phyloP scores from a whole-genome alignment of 2,888 invertebrate species.

The Glaucopsyche alexis region DNA sequence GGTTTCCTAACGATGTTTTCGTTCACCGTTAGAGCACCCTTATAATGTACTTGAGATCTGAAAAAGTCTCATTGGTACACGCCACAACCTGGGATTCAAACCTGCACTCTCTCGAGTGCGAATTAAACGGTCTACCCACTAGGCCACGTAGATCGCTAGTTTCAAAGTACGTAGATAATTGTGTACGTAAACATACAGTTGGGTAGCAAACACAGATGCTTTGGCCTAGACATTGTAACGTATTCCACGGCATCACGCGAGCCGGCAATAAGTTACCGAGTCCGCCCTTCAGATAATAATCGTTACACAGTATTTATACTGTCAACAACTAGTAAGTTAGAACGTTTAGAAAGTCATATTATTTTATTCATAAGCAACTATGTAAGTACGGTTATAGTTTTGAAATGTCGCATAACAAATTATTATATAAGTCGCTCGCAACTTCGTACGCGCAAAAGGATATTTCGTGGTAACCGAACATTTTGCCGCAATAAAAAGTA shows the following conservation, averaged over 20 bases:
- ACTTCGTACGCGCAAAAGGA: too few relatives aligned
- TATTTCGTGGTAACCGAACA: too few relatives aligned
- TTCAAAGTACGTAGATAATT: not conserved
- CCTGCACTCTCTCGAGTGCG: too few relatives aligned
- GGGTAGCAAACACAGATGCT: slow-evolving; percentile 69
- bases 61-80: too few relatives aligned
- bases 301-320: slow-evolving; percentile 57
- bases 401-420: too few relatives aligned
- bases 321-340: slow-evolving; percentile 27
- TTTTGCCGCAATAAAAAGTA: too few relatives aligned
- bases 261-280: slow-evolving; percentile 64
- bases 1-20: too few relatives aligned
- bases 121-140: too few relatives aligned
- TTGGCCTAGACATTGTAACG: slow-evolving; percentile 66
- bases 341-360: not conserved
- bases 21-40: too few relatives aligned
- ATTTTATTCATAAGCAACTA: not conserved
- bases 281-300: slow-evolving; percentile 68
- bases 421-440: too few relatives aligned
- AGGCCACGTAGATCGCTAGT: not conserved
- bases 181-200: slow-evolving; percentile 63
- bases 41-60: too few relatives aligned
- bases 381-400: not conserved
- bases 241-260: slow-evolving; percentile 73
- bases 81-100: too few relatives aligned